Evolutionary conservation across 2,888 invertebrate species (phyloP).

Genomic region (Drosophila multiciliata): DNA sequence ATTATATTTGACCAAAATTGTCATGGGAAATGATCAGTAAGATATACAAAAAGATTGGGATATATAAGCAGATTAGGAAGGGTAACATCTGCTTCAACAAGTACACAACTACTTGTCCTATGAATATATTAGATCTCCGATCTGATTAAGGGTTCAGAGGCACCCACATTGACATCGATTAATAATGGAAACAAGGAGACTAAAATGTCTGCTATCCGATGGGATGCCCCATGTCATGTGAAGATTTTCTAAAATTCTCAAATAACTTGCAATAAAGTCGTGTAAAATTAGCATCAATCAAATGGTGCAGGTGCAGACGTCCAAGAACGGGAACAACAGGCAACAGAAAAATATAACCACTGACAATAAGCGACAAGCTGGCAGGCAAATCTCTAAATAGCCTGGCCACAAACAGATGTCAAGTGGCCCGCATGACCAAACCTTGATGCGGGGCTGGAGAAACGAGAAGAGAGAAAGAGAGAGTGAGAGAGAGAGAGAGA

Average conservation of each 20-base stretch:
- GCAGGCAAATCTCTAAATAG: constrained; percentile 52
- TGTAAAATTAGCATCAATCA: constrained; percentile 78
- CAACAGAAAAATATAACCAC: constrained; percentile 13
- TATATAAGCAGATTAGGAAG: constrained; percentile 6
- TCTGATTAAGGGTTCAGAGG: constrained; percentile 27
- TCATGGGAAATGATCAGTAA: constrained; percentile 14
- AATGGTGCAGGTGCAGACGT: constrained; percentile 70
- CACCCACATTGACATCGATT: constrained; percentile 68
- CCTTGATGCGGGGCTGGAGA: constrained; percentile 10
- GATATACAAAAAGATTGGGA: background rate
- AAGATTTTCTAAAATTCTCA: constrained; percentile 39
- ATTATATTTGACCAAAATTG: constrained; percentile 1
- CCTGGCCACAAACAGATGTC: constrained; percentile 71
- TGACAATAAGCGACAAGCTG: constrained; percentile 23
- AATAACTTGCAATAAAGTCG: constrained; percentile 73
- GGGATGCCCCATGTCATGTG: constrained; percentile 47
- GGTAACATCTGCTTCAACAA: constrained; percentile 26
- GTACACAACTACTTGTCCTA: constrained; percentile 4
- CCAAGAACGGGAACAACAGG: constrained; percentile 16
- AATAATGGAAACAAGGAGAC: constrained; percentile 27
- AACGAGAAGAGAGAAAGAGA: constrained; percentile 5
- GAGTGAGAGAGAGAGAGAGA: constrained; percentile 1
- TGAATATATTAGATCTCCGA: constrained; percentile 28
- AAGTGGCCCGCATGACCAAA: constrained; percentile 75
- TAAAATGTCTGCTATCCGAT: constrained; percentile 20